Evolutionary conservation across 2,888 invertebrate species (phyloP).

Genomic region (Drosophila stalkeri): DNA sequence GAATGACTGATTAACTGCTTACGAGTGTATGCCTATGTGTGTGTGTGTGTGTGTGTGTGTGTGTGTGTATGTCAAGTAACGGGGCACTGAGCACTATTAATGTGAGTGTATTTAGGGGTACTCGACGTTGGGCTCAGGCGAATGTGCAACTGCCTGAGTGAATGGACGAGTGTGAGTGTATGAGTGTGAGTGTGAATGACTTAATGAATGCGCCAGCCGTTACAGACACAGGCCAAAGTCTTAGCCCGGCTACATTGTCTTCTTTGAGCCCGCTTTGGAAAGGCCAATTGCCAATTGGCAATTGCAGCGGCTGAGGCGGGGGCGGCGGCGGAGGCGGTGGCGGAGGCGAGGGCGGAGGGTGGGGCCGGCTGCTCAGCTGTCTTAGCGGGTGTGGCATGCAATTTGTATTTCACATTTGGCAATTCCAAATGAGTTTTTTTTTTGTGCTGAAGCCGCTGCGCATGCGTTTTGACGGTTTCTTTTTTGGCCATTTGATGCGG

Average conservation of each 20-base stretch:
- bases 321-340: not conserved
- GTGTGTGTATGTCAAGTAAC: constrained; percentile 25
- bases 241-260: constrained; percentile 37
- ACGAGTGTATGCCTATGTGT: not conserved
- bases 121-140: constrained; percentile 30
- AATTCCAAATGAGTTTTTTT: constrained; percentile 54
- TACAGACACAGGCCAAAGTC: constrained; percentile 13
- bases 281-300: constrained; percentile 57
- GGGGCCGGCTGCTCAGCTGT: not conserved
- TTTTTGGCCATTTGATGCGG: constrained; percentile 55
- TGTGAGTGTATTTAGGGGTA: constrained; percentile 30
- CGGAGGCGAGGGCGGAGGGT: not conserved
- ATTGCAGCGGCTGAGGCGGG: not conserved
- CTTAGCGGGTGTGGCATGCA: constrained; percentile 64
- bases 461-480: constrained; percentile 54
- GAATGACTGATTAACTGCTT: constrained; percentile 67
- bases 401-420: constrained; percentile 75
- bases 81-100: constrained; percentile 23
- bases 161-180: constrained; percentile 29
- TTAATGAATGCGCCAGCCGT: constrained; percentile 25
- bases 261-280: constrained; percentile 48
- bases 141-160: constrained; percentile 54
- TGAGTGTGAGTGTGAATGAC: constrained; percentile 32
- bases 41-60: constrained; percentile 6
- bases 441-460: constrained; percentile 39